Percentiles rank a stretch among this genome's conserved stretches.
Conservation (phyloP, 2,888 invertebrate species). For the Xestobium rufovillosum region DNA sequence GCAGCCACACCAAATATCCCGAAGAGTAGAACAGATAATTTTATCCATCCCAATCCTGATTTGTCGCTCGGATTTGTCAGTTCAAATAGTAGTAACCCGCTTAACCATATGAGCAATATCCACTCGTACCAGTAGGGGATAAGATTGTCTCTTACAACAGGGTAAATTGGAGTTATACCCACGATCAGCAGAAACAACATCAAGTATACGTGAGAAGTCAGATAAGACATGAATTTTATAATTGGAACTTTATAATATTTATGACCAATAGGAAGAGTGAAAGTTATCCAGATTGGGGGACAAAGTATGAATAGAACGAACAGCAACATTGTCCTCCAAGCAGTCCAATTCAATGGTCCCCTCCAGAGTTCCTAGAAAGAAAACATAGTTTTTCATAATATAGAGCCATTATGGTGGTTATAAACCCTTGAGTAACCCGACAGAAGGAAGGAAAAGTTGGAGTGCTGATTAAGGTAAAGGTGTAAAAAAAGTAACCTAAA, state of each 20-base stretch:
- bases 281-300: conserved; percentile 93
- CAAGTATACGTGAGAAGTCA: conserved; percentile 96
- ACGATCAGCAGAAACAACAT: conserved; percentile 88
- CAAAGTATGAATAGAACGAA: conserved; percentile 88
- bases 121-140: conserved; percentile 95
- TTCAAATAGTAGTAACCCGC: conserved; percentile 90
- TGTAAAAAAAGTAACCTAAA: too few species aligned
- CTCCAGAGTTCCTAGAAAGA: conserved; percentile 87
- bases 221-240: conserved; percentile 99
- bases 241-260: conserved; percentile 97
- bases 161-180: conserved; percentile 81
- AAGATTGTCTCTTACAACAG: conserved; percentile 69
- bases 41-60: conserved; percentile 92
- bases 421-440: too few species aligned
- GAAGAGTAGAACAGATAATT: conserved; percentile 76
- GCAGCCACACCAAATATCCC: conserved; percentile 86
- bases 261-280: conserved; percentile 91
- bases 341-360: conserved; percentile 93
- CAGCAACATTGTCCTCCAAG: conserved; percentile 88
- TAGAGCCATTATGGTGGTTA: too few species aligned
- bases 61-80: conserved; percentile 97
- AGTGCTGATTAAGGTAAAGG: too few species aligned
- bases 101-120: conserved; percentile 89
- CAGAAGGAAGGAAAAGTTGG: too few species aligned
- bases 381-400: conserved; percentile 15